Conservation (phyloP, 1,140 invertebrate species). For the Cherax quadricarinatus region DNA sequence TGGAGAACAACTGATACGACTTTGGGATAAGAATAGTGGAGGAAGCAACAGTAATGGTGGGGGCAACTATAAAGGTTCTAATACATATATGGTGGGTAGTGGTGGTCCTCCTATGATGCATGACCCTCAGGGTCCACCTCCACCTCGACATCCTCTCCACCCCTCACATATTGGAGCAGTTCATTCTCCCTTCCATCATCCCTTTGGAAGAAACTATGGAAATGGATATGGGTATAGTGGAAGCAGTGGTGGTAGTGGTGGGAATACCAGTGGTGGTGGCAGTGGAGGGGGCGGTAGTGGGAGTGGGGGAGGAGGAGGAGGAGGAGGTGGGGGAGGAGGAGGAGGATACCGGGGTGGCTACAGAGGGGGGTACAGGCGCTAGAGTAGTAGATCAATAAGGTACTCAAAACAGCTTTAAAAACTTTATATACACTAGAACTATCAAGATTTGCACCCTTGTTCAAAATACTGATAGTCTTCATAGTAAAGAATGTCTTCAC, state of each 20-base stretch:
- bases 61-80: not conserved
- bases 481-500: too few species aligned
- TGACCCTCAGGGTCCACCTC: conserved; percentile 25
- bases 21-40: conserved; percentile 77
- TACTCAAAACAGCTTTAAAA: not conserved
- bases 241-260: conserved; percentile 3
- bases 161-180: conserved; percentile 24
- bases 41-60: conserved; percentile 32
- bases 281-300: conserved; percentile 36
- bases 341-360: conserved; percentile 42
- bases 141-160: conserved; percentile 55
- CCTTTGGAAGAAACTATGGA: conserved; percentile 40
- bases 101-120: conserved; percentile 35
- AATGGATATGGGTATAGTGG: conserved; percentile 41
- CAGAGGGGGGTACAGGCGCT: not conserved
- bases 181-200: conserved; percentile 29
- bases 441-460: not conserved
- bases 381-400: not conserved
- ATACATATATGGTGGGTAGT: not conserved
- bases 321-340: not conserved
- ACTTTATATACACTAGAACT: not conserved
- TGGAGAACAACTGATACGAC: conserved; percentile 77
- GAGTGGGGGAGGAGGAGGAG: conserved; percentile 4
- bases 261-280: conserved; percentile 6
- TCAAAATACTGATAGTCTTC: not conserved